Conservation (phyloP, 2,113 vertebrate species). For the Sula dactylatra region DNA sequence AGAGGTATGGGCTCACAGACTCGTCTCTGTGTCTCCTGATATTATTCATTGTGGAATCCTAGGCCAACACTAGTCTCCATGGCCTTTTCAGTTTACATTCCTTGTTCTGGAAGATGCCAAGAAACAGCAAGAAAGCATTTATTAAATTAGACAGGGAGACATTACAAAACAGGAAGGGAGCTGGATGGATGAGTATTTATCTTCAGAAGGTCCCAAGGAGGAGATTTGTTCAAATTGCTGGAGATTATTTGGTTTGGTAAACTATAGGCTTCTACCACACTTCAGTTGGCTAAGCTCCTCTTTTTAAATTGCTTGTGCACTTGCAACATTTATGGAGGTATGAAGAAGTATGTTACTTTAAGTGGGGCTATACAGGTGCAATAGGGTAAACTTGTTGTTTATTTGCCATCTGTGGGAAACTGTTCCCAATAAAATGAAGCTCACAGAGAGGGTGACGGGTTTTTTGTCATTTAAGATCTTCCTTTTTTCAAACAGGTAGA, state of each 20-base stretch:
- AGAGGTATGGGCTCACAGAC: conserved; percentile 30
- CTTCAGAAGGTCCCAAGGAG: conserved; percentile 57
- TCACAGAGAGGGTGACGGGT: background rate
- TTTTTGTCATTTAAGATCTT: background rate
- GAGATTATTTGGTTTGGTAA: conserved; percentile 16
- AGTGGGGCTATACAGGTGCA: background rate
- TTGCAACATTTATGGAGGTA: background rate
- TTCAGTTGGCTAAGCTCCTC: background rate
- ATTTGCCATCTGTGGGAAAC: background rate
- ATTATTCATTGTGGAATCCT: conserved; percentile 63
- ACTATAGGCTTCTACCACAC: background rate
- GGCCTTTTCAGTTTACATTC: conserved; percentile 81
- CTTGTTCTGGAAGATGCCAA: conserved; percentile 74
- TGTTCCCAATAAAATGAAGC: background rate
- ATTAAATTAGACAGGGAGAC: conserved; percentile 76
- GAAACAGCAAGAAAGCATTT: conserved; percentile 75
- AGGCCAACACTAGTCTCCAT: conserved; percentile 63
- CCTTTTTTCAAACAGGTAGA: background rate
- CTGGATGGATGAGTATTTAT: conserved; percentile 76
- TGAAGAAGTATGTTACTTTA: background rate
- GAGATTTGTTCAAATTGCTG: conserved; percentile 1
- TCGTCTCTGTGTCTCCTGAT: conserved; percentile 64
- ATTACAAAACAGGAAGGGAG: conserved; percentile 75
- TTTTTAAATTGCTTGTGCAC: background rate
- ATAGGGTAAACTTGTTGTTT: background rate